Base-by-base conservation (phyloP, 2,113 vertebrate species). In the Platysteira castanea region DNA sequence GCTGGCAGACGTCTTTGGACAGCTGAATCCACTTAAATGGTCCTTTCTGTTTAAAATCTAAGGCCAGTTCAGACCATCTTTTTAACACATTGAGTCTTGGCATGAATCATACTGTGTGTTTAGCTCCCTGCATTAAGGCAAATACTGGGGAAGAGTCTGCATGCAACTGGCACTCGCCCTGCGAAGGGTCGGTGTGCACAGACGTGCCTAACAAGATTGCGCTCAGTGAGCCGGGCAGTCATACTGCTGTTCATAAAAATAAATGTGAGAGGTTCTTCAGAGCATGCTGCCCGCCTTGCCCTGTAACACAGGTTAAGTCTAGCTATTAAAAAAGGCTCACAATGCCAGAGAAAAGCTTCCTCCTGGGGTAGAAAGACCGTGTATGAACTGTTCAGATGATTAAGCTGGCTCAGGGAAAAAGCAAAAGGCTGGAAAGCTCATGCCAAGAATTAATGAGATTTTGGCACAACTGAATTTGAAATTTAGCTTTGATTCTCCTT, bases 11-110 rank as follows among this genome's bases (percentile, higher is more conserved):
- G 0, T 94, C 91, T 80, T 73, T 6, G 26, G 93, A 70, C 93
- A 95, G 94, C 54, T 90, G 94, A 97, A 84, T 83, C 93, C 81
- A 96, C 91, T 96, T 93, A 94, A 90, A 84, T 68, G 49, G 74
- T 30, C 50, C 87, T 90, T 96, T 96, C 90, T 52, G 12, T 67
- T 86, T 11, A 63, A 78, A 93, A 96, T 91, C 83, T 95, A 83
- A 39, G 69, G 70, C 77, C 71, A 81, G 87, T 59, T 93, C 81
- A 88, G 93, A 77, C 73, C 64, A 1, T 90, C 70, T 93, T 97
- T 91, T 65, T 92, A 89, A 60, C 94, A 96, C 91, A 26, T n/a
- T 46, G 68, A 83, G 54, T 50, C 46, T 65, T 88, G 83, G 79
- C 42, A 11, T 44, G 85, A 93, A 93, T 87, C 54, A 31, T 11